These are phyloP conservation scores for Erythrolamprus reginae DNA, from an alignment of 2,113 vertebrate species.

Conservation along the genomic window DNA sequence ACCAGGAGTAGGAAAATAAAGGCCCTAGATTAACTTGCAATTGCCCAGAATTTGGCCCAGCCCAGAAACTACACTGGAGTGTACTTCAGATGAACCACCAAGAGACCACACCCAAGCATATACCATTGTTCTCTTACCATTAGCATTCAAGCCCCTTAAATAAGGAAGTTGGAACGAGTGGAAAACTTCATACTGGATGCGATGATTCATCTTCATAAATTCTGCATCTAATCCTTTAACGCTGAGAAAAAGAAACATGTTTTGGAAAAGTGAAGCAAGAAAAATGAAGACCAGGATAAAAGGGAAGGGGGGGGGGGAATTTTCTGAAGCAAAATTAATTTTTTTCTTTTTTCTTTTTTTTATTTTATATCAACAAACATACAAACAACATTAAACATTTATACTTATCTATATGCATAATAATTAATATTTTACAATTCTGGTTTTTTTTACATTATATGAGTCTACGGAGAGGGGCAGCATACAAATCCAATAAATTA, in stretches of 20 bases:
- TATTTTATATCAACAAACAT: too few relatives aligned
- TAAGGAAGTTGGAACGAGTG: conserved; percentile 11
- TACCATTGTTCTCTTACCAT: background rate
- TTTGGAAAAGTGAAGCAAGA: background rate
- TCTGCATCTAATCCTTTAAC: conserved; percentile 17
- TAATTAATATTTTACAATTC: too few relatives aligned
- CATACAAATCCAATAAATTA: too few relatives aligned
- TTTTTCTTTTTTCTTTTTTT: too few relatives aligned
- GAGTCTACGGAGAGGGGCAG: too few relatives aligned
- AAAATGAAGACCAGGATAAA: background rate
- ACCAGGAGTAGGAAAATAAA: background rate
- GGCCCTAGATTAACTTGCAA: background rate
- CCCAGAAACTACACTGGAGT: background rate
- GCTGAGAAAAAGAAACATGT: background rate
- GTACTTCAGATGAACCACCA: background rate
- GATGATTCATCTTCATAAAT: conserved; percentile 8
- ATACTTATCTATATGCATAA: too few relatives aligned
- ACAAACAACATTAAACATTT: too few relatives aligned
- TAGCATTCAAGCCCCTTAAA: conserved; percentile 4
- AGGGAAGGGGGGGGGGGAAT: too few relatives aligned
- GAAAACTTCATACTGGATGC: background rate
- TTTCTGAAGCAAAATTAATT: background rate
- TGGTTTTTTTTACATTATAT: too few relatives aligned
- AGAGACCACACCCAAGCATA: background rate
- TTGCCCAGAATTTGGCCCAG: background rate